Evolutionary conservation across 2,113 vertebrate genomes (phyloP).

Genomic region (Spheniscus mendiculus): DNA sequence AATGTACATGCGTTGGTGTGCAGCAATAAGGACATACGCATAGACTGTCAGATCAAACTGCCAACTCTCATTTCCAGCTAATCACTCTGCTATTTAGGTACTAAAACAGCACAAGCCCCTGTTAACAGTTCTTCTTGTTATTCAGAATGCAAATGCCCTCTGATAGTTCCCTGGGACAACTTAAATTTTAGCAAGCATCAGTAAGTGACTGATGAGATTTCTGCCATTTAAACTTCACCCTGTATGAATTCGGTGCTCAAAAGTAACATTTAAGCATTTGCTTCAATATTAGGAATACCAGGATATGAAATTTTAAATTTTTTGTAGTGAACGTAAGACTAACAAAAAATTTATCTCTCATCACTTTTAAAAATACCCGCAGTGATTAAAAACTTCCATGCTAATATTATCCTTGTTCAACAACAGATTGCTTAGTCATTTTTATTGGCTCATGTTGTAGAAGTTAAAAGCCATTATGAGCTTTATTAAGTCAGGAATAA

Average conservation of each 20-base stretch:
- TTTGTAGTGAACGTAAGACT: neutral
- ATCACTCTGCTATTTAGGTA: neutral
- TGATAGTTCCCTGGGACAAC: neutral
- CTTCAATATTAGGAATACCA: neutral
- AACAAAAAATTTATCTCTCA: neutral
- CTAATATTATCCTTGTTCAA: neutral
- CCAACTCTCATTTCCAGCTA: neutral
- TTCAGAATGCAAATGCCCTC: neutral
- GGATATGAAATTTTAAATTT: neutral
- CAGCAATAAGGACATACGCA: neutral
- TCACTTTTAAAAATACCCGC: neutral
- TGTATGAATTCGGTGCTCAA: neutral
- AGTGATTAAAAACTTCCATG: neutral
- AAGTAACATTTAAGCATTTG: neutral
- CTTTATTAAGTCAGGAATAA: neutral
- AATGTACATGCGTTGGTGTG: accelerated
- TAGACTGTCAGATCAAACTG: neutral
- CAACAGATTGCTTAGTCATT: neutral
- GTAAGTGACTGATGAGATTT: neutral
- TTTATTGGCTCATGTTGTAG: neutral
- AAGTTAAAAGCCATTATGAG: neutral
- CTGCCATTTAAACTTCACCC: neutral
- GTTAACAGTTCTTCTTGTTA: neutral
- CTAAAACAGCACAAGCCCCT: neutral
- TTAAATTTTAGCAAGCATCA: neutral